These are phyloP conservation scores for Chesias legatella DNA, from an alignment of 2,888 invertebrate genomes.

Conservation along the genomic window DNA sequence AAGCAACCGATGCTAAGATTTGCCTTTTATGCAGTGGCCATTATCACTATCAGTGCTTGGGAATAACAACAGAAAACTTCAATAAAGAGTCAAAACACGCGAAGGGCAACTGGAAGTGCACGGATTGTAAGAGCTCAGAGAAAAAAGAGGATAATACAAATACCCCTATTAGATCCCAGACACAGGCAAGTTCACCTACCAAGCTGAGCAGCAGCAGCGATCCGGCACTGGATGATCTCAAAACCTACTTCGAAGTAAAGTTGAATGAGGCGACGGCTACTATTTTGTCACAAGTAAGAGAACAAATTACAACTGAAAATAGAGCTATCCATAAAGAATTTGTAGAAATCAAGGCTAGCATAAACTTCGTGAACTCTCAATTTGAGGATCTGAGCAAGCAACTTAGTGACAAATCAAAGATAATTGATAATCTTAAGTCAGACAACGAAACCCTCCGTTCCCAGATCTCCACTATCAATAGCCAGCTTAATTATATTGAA, in stretches of 20 bases:
- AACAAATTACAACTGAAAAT: not conserved
- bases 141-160: not conserved
- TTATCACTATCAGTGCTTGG: too few species aligned
- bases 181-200: too few species aligned
- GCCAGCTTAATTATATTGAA: too few species aligned
- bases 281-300: not conserved
- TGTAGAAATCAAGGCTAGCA: not conserved
- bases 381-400: not conserved
- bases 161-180: not conserved
- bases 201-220: too few species aligned
- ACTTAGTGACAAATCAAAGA: too few species aligned
- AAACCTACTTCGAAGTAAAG: not conserved
- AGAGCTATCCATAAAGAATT: not conserved
- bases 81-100: slow-evolving; percentile 1
- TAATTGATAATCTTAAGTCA: not conserved
- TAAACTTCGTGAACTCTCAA: not conserved
- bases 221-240: not conserved
- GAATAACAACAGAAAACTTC: too few species aligned
- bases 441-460: too few species aligned
- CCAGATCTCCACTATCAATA: too few species aligned
- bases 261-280: not conserved
- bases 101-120: not conserved
- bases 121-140: not conserved
- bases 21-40: too few species aligned
- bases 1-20: too few species aligned